Conservation (phyloP, 2,797 vertebrate genomes). For the Leptatherina wallacei region DNA sequence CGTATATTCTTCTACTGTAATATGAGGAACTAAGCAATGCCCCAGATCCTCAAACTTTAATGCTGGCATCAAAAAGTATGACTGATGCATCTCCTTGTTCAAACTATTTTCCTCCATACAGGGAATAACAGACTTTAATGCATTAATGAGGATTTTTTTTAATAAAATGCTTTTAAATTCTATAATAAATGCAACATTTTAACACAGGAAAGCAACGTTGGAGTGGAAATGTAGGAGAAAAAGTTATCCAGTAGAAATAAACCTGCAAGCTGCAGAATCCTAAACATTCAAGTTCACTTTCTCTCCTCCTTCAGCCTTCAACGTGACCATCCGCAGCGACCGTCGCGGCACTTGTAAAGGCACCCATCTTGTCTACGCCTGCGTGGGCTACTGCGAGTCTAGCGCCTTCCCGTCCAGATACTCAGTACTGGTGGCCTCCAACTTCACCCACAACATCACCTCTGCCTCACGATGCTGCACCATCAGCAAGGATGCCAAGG, state of each 20-base stretch:
- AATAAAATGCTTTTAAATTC: neutral
- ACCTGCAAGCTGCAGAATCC: neutral
- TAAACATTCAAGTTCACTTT: neutral
- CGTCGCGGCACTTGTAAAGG: constrained; percentile 86
- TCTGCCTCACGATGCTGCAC: constrained; percentile 91
- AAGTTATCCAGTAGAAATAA: neutral
- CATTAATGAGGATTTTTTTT: neutral
- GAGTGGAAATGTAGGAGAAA: neutral
- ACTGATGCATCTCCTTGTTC: neutral
- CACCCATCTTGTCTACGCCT: constrained; percentile 86
- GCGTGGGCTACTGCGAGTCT: constrained; percentile 93
- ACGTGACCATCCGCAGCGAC: constrained; percentile 89
- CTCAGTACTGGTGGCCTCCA: constrained; percentile 89
- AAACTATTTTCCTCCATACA: neutral
- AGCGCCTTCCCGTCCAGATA: constrained; percentile 91
- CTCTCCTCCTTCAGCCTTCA: constrained; percentile 81
- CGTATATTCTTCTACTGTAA: neutral
- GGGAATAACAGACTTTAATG: neutral
- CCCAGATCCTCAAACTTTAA: neutral
- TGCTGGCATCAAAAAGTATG: neutral
- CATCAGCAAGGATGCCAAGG: constrained; percentile 84
- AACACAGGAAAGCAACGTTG: neutral
- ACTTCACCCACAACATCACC: constrained; percentile 91
- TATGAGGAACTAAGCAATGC: neutral
- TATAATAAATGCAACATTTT: neutral